Evolutionary conservation across 1,140 invertebrate species (phyloP).

Genomic region (Argopecten irradians): DNA sequence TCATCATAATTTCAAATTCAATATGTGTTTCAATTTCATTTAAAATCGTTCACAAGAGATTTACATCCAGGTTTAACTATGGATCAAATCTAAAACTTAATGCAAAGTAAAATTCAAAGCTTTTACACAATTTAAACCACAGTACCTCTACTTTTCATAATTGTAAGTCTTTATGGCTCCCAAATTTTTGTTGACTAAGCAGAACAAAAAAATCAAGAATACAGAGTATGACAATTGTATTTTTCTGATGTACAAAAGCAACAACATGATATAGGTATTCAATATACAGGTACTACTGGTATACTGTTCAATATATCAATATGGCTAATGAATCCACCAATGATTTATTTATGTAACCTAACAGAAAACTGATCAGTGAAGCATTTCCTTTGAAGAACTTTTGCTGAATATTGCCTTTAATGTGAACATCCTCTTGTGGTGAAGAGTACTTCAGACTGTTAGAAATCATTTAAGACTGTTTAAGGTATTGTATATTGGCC

Average conservation of each 20-base stretch:
- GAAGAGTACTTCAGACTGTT: background rate
- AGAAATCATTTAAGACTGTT: background rate
- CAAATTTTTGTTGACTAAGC: no score
- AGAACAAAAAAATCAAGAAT: no score
- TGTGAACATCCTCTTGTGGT: background rate
- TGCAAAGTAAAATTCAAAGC: no score
- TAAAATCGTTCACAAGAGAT: no score
- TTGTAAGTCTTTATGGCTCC: no score
- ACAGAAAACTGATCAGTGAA: background rate
- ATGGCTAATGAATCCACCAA: background rate
- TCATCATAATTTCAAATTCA: no score
- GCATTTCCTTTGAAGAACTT: background rate
- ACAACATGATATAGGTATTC: background rate
- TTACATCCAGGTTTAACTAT: no score
- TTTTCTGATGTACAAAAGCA: background rate
- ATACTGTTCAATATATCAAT: background rate
- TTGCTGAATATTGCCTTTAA: no score
- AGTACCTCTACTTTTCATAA: no score
- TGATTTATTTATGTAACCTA: background rate
- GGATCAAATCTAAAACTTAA: no score
- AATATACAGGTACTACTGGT: background rate
- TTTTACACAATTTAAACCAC: no score
- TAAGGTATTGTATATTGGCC: background rate
- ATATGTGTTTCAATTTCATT: no score
- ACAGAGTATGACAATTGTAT: background rate